Conservation (phyloP, 2,797 vertebrate genomes). For the Hydrophis major region DNA sequence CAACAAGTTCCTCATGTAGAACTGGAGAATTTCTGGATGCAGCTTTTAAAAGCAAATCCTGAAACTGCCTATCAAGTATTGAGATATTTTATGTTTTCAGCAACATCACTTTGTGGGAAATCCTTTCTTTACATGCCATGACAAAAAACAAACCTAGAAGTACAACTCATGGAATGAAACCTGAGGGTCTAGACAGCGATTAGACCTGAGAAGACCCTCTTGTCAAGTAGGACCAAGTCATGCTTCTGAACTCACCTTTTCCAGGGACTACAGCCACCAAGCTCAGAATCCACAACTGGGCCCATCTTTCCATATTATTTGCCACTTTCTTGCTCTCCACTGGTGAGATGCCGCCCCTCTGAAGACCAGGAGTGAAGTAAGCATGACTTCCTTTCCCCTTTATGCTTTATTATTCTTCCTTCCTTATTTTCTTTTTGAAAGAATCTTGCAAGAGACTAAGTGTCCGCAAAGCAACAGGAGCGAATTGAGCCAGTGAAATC, state of each 20-base stretch:
- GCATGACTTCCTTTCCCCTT: conserved; percentile 58
- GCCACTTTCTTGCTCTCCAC: not conserved
- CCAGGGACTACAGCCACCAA: conserved; percentile 33
- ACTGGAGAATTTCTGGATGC: not conserved
- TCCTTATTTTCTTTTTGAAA: conserved; percentile 45
- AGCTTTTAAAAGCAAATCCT: not conserved
- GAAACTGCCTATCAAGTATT: not conserved
- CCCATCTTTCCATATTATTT: conserved; percentile 41
- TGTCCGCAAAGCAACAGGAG: not conserved
- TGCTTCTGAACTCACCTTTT: conserved; percentile 42
- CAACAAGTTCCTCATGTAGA: not conserved
- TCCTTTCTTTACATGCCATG: not conserved
- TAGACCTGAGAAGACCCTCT: not conserved
- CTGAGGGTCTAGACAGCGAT: not conserved
- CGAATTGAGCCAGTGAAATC: not conserved
- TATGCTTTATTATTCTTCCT: conserved; percentile 35
- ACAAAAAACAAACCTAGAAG: not conserved
- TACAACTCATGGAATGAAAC: not conserved
- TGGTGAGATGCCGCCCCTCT: not conserved
- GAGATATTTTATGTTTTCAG: not conserved
- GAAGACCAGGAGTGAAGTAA: conserved; percentile 40
- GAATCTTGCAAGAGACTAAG: conserved; percentile 41
- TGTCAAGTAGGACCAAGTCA: not conserved
- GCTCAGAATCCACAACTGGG: fast-evolving
- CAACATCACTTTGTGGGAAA: not conserved